Conservation (phyloP, 2,888 invertebrate species). For the Drosophila infuscata region DNA sequence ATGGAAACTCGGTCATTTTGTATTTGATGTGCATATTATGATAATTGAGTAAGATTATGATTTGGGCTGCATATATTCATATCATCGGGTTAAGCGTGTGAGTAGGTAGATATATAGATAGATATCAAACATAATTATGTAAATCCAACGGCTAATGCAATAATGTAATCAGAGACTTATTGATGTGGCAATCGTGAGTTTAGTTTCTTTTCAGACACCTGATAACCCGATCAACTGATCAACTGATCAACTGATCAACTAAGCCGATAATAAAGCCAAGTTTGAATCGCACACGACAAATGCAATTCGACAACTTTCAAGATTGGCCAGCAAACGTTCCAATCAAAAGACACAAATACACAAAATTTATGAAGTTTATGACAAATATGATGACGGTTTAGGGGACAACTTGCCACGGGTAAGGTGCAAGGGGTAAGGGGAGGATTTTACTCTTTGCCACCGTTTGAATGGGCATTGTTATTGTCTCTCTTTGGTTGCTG, state of each 20-base stretch:
- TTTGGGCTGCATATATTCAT: slow-evolving; percentile 45
- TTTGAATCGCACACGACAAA: slow-evolving; percentile 33
- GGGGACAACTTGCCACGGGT: slow-evolving; percentile 44
- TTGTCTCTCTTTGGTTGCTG: background rate
- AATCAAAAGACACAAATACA: slow-evolving; percentile 21
- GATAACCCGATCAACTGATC: slow-evolving; percentile 27
- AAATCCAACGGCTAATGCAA: slow-evolving; percentile 68
- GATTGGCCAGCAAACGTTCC: slow-evolving; percentile 32
- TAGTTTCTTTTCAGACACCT: slow-evolving; percentile 47
- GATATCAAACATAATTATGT: slow-evolving; percentile 69
- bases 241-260: slow-evolving; percentile 33
- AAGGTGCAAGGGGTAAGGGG: background rate
- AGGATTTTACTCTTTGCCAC: slow-evolving; percentile 21
- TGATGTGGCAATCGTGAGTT: slow-evolving; percentile 50
- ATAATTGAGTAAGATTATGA: slow-evolving; percentile 44
- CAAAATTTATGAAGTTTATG: slow-evolving; percentile 73
- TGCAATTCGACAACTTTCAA: slow-evolving; percentile 35
- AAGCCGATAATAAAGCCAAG: slow-evolving; percentile 1
- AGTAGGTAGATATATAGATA: slow-evolving; percentile 41
- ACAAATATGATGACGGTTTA: slow-evolving; percentile 76
- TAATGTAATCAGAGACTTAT: slow-evolving; percentile 67
- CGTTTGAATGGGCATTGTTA: slow-evolving; percentile 34
- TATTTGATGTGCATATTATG: slow-evolving; percentile 52
- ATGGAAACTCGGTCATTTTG: slow-evolving; percentile 48
- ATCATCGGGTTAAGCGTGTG: slow-evolving; percentile 31